Evolutionary conservation across 2,888 invertebrate species (phyloP).

Genomic region (Drosophila histrio): DNA sequence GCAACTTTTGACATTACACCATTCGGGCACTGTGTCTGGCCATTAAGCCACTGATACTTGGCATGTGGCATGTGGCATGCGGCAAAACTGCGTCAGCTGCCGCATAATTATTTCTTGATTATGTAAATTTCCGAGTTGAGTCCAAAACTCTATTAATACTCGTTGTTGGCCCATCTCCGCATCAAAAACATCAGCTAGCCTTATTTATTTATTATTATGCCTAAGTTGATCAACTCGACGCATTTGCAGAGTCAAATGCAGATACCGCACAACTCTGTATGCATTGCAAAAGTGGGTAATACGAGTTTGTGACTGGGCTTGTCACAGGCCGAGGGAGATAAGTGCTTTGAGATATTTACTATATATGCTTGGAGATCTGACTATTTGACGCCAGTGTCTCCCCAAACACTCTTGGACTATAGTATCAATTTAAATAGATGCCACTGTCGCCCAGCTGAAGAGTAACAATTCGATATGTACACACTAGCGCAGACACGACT

Average conservation of each 20-base stretch:
- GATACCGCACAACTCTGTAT: neutral
- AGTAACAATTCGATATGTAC: no score
- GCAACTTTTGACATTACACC: constrained; percentile 63
- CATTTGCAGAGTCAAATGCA: constrained; percentile 34
- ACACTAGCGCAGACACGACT: no score
- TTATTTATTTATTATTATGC: constrained; percentile 24
- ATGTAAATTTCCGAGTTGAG: constrained; percentile 61
- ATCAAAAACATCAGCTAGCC: constrained; percentile 9
- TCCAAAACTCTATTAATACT: constrained; percentile 65
- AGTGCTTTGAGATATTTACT: no score
- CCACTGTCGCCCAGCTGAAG: no score
- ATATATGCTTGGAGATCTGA: no score
- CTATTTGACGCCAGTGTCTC: no score
- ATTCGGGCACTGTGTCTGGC: constrained; percentile 21
- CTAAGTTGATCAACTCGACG: constrained; percentile 24
- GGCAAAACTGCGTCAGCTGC: constrained; percentile 54
- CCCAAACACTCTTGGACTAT: no score
- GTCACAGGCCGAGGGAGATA: no score
- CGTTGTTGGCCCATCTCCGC: constrained; percentile 25
- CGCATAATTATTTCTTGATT: constrained; percentile 76
- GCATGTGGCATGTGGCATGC: constrained; percentile 15
- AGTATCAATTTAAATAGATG: no score
- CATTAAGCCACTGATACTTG: constrained; percentile 26
- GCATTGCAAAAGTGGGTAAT: neutral
- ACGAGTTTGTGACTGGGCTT: neutral